phyloP scores from a whole-genome alignment of 2,113 vertebrate genomes.

The Hucho hucho region DNA sequence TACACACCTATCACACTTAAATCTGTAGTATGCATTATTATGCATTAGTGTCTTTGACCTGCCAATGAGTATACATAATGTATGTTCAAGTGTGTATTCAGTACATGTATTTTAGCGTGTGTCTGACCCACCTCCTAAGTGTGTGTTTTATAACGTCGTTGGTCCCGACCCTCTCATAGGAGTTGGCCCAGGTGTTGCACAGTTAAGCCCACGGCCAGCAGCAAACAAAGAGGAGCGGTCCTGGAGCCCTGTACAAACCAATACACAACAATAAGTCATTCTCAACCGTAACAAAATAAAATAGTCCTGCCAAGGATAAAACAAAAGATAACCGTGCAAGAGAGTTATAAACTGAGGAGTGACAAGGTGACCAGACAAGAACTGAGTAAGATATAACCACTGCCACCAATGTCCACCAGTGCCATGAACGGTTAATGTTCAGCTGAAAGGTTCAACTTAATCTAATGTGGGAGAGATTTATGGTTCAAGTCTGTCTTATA shows the following conservation, averaged over 20 bases:
- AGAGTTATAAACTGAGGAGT: too few relatives aligned
- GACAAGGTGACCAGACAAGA: too few relatives aligned
- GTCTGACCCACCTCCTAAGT: neutral
- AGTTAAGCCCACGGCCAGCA: slow-evolving; percentile 25
- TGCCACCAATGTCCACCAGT: too few relatives aligned
- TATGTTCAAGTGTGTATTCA: neutral
- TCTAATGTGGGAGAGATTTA: too few relatives aligned
- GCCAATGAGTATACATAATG: neutral
- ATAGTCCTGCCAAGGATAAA: neutral
- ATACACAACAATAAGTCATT: too few relatives aligned
- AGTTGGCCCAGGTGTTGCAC: slow-evolving; percentile 26
- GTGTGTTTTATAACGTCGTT: neutral
- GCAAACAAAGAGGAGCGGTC: slow-evolving; percentile 6
- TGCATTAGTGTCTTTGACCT: neutral
- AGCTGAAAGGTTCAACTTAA: too few relatives aligned
- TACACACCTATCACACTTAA: neutral
- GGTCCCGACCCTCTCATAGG: slow-evolving; percentile 16
- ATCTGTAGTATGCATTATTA: neutral
- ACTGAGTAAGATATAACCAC: too few relatives aligned
- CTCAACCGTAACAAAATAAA: neutral
- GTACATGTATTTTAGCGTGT: neutral
- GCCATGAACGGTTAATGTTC: too few relatives aligned
- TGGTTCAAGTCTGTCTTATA: too few relatives aligned
- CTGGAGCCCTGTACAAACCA: slow-evolving; percentile 27
- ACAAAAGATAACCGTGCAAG: too few relatives aligned